phyloP scores from a whole-genome alignment of 2,888 invertebrate species.

The Sphaerophoria rueppellii region DNA sequence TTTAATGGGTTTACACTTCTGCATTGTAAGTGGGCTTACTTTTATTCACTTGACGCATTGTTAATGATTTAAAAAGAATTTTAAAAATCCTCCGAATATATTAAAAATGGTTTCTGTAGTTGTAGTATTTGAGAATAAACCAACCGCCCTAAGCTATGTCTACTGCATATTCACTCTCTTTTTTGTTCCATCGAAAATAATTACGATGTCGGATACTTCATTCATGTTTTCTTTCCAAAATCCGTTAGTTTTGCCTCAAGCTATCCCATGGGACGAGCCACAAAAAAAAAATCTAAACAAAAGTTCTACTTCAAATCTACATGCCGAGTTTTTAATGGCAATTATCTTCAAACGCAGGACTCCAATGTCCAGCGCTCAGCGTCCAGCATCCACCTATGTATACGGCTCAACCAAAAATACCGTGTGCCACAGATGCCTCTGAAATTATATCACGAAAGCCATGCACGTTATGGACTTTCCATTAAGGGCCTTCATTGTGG shows the following conservation, averaged over 20 bases:
- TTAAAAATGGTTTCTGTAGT: too few relatives aligned
- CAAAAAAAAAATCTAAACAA: slow-evolving; percentile 27
- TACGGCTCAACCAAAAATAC: slow-evolving; percentile 19
- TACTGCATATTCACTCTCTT: slow-evolving; percentile 32
- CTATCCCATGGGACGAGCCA: slow-evolving; percentile 3
- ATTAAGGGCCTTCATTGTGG: slow-evolving; percentile 21
- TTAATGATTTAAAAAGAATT: too few relatives aligned
- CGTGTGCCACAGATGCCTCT: slow-evolving; percentile 53
- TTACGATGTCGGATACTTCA: slow-evolving; percentile 58
- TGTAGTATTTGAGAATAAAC: slow-evolving; percentile 13
- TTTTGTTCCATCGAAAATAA: slow-evolving; percentile 14
- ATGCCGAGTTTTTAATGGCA: slow-evolving; percentile 39
- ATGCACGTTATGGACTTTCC: slow-evolving; percentile 25
- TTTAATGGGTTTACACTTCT: too few relatives aligned
- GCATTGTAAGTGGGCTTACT: too few relatives aligned
- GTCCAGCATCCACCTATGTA: too few relatives aligned
- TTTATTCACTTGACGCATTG: too few relatives aligned
- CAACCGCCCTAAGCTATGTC: slow-evolving; percentile 41
- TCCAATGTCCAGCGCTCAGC: too few relatives aligned
- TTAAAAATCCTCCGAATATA: too few relatives aligned
- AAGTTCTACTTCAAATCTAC: slow-evolving; percentile 53
- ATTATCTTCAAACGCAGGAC: slow-evolving; percentile 51
- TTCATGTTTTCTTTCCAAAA: slow-evolving; percentile 40
- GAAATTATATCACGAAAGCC: slow-evolving; percentile 61
- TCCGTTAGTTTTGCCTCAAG: slow-evolving; percentile 57